These are phyloP conservation scores for Willisornis vidua DNA, from an alignment of 2,113 vertebrate species.

Conservation along the genomic window DNA sequence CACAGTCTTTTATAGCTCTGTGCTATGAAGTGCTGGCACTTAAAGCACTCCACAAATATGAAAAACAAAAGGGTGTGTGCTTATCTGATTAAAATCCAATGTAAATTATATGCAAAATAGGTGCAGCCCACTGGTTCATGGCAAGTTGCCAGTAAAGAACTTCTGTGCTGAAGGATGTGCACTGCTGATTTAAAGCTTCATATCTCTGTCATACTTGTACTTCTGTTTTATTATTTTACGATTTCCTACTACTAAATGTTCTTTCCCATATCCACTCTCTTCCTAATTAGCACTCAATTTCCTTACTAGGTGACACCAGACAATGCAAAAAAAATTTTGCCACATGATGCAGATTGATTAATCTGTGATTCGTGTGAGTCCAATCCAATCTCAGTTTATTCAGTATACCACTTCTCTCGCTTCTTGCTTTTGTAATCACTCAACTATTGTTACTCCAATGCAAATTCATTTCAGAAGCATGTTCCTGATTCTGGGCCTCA, in stretches of 20 bases:
- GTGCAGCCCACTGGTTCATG: neutral
- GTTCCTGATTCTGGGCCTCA: neutral
- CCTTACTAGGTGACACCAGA: neutral
- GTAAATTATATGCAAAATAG: slow-evolving; percentile 8
- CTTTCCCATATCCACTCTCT: neutral
- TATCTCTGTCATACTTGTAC: neutral
- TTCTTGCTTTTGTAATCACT: neutral
- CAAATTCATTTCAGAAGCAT: neutral
- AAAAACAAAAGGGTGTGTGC: neutral
- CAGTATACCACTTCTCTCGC: neutral
- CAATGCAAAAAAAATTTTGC: neutral
- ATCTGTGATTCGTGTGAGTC: neutral
- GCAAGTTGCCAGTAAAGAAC: neutral
- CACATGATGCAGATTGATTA: neutral
- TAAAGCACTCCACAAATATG: neutral
- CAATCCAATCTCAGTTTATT: neutral
- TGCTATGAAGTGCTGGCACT: neutral
- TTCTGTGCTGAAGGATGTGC: neutral
- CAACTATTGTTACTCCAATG: neutral
- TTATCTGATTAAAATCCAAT: slow-evolving; percentile 10
- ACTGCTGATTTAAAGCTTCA: neutral
- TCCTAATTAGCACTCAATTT: neutral
- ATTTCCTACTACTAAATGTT: neutral
- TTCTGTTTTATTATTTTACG: neutral
- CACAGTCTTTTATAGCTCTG: neutral